phyloP scores from a whole-genome alignment of 1,140 invertebrate genomes.

The Palaemon carinicauda region DNA sequence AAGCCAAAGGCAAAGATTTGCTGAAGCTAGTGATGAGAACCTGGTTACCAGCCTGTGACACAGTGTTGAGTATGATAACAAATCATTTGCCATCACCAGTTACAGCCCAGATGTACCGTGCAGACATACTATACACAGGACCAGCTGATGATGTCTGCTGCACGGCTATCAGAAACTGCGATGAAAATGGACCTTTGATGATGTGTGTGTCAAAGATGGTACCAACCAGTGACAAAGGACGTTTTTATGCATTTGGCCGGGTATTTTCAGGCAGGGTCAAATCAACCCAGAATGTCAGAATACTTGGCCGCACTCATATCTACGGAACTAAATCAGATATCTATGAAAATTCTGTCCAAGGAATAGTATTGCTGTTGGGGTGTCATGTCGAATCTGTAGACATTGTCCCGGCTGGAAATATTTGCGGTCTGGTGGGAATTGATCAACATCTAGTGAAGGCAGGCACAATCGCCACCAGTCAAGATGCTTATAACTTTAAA shows the following conservation, averaged over 20 bases:
- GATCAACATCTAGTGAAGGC: slow-evolving; percentile 99
- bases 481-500: slow-evolving; percentile 99
- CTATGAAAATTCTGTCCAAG: slow-evolving; percentile 98
- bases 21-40: slow-evolving; percentile 97
- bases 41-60: slow-evolving; percentile 99
- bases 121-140: slow-evolving; percentile 99
- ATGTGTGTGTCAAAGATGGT: slow-evolving; percentile 99
- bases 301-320: slow-evolving; percentile 97
- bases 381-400: slow-evolving; percentile 99
- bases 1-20: slow-evolving; percentile 92
- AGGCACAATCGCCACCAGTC: slow-evolving; percentile 98
- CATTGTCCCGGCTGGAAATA: slow-evolving; percentile 99
- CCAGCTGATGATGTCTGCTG: slow-evolving; percentile 97
- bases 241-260: slow-evolving; percentile 99
- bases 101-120: slow-evolving; percentile 98
- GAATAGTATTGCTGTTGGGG: slow-evolving; percentile 99
- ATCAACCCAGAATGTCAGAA: slow-evolving; percentile 95
- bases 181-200: slow-evolving; percentile 97
- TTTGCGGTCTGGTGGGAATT: slow-evolving; percentile 99
- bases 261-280: slow-evolving; percentile 96
- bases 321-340: slow-evolving; percentile 99
- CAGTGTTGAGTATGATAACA: slow-evolving; percentile 99
- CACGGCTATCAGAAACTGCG: slow-evolving; percentile 86
- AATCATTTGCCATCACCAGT: slow-evolving; percentile 99
- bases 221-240: slow-evolving; percentile 98